phyloP scores from a whole-genome alignment of 1,140 invertebrate species.

The Metopolophium dirhodum region DNA sequence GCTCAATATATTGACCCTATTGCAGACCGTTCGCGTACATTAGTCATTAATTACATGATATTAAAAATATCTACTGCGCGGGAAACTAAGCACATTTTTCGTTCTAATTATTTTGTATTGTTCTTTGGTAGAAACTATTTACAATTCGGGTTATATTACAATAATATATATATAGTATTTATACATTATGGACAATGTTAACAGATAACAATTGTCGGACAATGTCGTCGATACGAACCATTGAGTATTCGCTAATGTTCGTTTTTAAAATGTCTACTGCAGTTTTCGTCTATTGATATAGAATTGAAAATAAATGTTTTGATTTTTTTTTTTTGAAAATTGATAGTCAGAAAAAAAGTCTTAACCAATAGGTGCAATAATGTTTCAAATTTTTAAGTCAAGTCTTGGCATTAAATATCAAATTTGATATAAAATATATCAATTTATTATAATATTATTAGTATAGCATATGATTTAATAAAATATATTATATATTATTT shows the following conservation, averaged over 20 bases:
- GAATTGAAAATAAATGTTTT: neutral
- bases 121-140: neutral
- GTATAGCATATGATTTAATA: neutral
- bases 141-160: neutral
- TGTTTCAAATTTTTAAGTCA: neutral
- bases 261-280: neutral
- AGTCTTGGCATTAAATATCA: neutral
- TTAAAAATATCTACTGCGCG: neutral
- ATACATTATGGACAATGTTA: too few relatives aligned
- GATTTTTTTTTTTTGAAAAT: neutral
- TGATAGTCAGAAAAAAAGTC: neutral
- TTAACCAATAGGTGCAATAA: neutral
- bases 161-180: neutral
- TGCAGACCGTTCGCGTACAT: neutral
- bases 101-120: neutral
- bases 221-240: neutral
- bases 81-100: neutral
- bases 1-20: neutral
- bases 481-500: neutral
- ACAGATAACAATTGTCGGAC: neutral
- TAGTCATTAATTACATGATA: neutral
- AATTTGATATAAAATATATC: neutral
- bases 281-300: neutral
- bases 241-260: neutral
- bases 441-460: neutral